phyloP scores from a whole-genome alignment of 2,888 invertebrate genomes.

The Epirrhoe tristata region DNA sequence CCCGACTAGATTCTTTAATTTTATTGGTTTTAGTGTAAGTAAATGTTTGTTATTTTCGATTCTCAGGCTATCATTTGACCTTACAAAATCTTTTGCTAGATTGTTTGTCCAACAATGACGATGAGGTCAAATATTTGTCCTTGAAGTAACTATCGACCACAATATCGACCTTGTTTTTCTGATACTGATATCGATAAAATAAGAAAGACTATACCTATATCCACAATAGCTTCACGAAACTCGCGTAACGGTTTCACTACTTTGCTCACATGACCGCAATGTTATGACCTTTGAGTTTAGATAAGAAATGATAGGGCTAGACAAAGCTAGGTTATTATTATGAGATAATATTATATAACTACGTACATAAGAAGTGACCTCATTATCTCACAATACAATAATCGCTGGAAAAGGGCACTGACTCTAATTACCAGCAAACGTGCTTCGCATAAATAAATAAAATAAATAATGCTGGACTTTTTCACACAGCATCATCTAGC shows the following conservation, averaged over 20 bases:
- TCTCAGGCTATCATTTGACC: neutral
- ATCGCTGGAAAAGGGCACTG: too few relatives aligned
- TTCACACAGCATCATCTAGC: too few relatives aligned
- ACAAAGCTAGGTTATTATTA: neutral
- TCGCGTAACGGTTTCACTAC: slow-evolving; percentile 45
- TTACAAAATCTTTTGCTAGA: neutral
- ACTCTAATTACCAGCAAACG: too few relatives aligned
- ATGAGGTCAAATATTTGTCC: neutral
- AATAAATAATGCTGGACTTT: too few relatives aligned
- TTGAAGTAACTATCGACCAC: slow-evolving; percentile 3
- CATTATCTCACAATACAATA: too few relatives aligned
- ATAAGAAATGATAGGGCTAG: neutral
- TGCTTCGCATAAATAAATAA: too few relatives aligned
- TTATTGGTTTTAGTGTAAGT: neutral
- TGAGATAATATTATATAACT: neutral
- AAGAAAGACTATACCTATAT: slow-evolving; percentile 40
- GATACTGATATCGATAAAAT: slow-evolving; percentile 25
- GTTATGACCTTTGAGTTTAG: slow-evolving; percentile 22
- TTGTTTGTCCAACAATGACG: neutral
- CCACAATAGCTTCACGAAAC: slow-evolving; percentile 51
- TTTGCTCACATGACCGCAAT: slow-evolving; percentile 40
- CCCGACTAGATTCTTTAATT: too few relatives aligned
- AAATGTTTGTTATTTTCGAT: neutral
- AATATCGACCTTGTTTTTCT: slow-evolving; percentile 7
- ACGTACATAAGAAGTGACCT: too few relatives aligned